These are phyloP conservation scores for Podilymbus podiceps DNA, from an alignment of 2,113 vertebrate genomes.

Conservation along the genomic window DNA sequence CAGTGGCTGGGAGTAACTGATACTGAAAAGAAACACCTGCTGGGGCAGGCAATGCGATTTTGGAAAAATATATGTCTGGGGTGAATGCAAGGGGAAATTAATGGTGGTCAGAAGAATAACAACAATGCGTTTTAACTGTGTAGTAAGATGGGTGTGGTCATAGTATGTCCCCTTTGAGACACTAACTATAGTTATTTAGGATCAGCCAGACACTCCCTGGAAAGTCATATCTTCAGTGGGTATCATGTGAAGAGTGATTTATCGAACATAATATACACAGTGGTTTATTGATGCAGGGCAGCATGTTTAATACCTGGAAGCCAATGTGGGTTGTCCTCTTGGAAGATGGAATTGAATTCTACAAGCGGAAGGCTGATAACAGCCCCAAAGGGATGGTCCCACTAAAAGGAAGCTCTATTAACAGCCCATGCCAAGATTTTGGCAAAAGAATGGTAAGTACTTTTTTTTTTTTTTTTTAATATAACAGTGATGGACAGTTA, in stretches of 20 bases:
- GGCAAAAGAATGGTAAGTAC: constrained; percentile 85
- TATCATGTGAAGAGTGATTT: not conserved
- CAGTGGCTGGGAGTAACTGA: not conserved
- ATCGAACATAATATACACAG: not conserved
- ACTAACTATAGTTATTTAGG: not conserved
- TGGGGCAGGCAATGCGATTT: not conserved
- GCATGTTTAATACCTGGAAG: constrained; percentile 92
- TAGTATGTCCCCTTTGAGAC: not conserved
- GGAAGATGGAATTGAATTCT: constrained; percentile 93
- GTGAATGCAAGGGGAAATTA: not conserved
- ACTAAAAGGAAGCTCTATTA: constrained; percentile 83
- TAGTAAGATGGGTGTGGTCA: not conserved
- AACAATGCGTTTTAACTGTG: not conserved
- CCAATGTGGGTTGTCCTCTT: constrained; percentile 90
- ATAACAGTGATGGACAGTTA: not conserved
- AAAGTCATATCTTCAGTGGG: not conserved
- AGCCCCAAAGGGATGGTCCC: constrained; percentile 96
- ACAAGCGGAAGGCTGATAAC: constrained; percentile 89
- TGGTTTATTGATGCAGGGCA: constrained; percentile 76
- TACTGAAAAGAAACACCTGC: not conserved
- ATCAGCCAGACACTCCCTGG: not conserved
- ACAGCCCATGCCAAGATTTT: constrained; percentile 89
- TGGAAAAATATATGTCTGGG: not conserved
- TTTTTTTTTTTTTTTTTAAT: no score
- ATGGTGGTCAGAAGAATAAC: not conserved